These are phyloP conservation scores for Lasioglossum calceatum DNA, from an alignment of 2,888 invertebrate genomes.

Conservation along the genomic window DNA sequence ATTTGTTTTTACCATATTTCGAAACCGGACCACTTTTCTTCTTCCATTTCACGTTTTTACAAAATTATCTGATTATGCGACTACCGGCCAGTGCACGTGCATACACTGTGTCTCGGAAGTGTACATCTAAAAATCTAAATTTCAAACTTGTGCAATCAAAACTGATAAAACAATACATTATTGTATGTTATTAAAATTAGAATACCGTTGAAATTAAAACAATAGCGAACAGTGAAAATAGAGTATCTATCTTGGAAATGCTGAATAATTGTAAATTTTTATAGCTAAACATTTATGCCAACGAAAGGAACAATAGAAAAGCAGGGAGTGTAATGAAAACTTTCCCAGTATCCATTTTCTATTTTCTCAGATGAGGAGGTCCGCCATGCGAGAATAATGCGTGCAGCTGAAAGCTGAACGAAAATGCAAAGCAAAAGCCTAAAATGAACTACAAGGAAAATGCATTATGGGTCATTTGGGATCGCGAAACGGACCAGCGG, in stretches of 20 bases:
- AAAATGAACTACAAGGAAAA: background rate
- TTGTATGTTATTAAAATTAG: too few species aligned
- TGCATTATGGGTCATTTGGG: background rate
- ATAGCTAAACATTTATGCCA: background rate
- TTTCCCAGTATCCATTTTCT: background rate
- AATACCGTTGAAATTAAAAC: too few species aligned
- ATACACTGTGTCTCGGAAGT: background rate
- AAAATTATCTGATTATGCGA: slow-evolving; percentile 18
- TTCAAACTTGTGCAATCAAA: too few species aligned
- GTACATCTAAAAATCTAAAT: background rate
- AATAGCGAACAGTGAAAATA: too few species aligned
- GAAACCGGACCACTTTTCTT: slow-evolving; percentile 22
- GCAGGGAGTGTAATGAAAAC: background rate
- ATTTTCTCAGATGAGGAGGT: background rate
- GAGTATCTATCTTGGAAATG: too few species aligned
- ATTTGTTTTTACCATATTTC: slow-evolving; percentile 27
- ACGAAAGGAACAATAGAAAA: background rate
- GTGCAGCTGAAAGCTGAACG: background rate
- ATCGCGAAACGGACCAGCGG: background rate
- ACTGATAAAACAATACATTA: too few species aligned
- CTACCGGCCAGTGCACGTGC: background rate
- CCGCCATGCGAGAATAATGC: background rate
- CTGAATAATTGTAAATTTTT: background rate
- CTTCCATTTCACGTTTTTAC: slow-evolving; percentile 18
- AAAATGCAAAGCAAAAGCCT: background rate